phyloP scores from a whole-genome alignment of 1,140 invertebrate genomes.

The Rhyacophila brunnea region DNA sequence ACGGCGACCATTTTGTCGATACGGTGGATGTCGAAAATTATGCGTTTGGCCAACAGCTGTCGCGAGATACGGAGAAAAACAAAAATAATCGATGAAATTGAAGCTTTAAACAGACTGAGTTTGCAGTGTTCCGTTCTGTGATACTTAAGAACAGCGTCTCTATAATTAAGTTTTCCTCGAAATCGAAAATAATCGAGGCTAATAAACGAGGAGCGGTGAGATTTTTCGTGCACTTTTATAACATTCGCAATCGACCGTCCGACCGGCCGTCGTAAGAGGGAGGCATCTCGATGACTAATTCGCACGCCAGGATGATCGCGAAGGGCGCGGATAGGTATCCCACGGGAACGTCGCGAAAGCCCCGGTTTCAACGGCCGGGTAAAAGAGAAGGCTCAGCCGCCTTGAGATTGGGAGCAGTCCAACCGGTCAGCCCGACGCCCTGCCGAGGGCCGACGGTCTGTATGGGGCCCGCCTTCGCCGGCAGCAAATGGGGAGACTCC shows the following conservation, averaged over 20 bases:
- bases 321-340: constrained; percentile 19
- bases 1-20: constrained; percentile 28
- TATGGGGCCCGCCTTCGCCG: constrained; percentile 43
- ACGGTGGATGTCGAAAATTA: constrained; percentile 19
- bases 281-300: constrained; percentile 29
- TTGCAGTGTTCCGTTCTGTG: constrained; percentile 24
- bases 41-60: constrained; percentile 23
- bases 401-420: constrained; percentile 3
- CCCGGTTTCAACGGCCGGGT: constrained; percentile 10
- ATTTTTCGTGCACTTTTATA: neutral
- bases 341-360: constrained; percentile 2
- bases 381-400: constrained; percentile 2
- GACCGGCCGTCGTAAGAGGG: neutral
- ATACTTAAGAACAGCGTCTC: constrained; percentile 23
- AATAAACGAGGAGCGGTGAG: neutral
- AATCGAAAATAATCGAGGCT: constrained; percentile 5
- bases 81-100: constrained; percentile 21
- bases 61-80: constrained; percentile 14
- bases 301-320: constrained; percentile 17
- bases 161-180: constrained; percentile 5
- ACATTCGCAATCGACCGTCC: neutral
- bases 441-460: constrained; percentile 35
- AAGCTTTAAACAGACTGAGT: constrained; percentile 28
- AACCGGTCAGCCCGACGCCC: constrained; percentile 13
- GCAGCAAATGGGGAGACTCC: constrained; percentile 52